phyloP scores from a whole-genome alignment of 2,888 invertebrate species.

The Aphidius colemani region DNA sequence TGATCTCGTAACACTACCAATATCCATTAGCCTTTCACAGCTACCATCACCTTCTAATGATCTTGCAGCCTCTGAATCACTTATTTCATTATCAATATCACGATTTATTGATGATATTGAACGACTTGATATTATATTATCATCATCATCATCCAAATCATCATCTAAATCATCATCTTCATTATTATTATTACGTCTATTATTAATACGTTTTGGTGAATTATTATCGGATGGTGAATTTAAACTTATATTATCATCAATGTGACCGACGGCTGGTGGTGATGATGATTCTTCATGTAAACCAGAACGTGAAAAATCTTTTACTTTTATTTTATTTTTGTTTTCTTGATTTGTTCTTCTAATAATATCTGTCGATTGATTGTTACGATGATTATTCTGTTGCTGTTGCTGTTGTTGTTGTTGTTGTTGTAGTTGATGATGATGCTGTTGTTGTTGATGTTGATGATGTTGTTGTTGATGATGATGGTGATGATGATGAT shows the following conservation, averaged over 20 bases:
- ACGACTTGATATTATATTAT: slow-evolving; percentile 43
- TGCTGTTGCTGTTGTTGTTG: neutral
- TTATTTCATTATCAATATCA: slow-evolving; percentile 51
- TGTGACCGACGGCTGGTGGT: slow-evolving; percentile 42
- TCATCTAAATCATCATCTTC: slow-evolving; percentile 32
- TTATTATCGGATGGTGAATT: slow-evolving; percentile 17
- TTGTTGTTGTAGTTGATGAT: slow-evolving; percentile 34
- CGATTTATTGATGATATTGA: slow-evolving; percentile 51
- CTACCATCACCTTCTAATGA: slow-evolving; percentile 53
- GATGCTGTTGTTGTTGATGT: slow-evolving; percentile 34
- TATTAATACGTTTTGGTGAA: slow-evolving; percentile 32
- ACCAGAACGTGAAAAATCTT: slow-evolving; percentile 51
- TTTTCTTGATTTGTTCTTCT: slow-evolving; percentile 34
- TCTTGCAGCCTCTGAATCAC: slow-evolving; percentile 55
- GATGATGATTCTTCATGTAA: slow-evolving; percentile 50
- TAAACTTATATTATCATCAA: slow-evolving; percentile 32
- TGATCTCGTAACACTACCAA: slow-evolving; percentile 54
- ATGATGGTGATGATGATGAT: slow-evolving; percentile 34
- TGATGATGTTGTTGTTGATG: slow-evolving; percentile 32
- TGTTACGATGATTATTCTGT: neutral
- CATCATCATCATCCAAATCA: slow-evolving; percentile 41
- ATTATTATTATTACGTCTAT: slow-evolving; percentile 6
- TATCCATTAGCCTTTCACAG: slow-evolving; percentile 53
- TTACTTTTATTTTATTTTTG: slow-evolving; percentile 50
- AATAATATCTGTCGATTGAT: slow-evolving; percentile 16